Evolutionary conservation across 2,113 vertebrate genomes (phyloP).

Genomic region (Siphamia tubifer): DNA sequence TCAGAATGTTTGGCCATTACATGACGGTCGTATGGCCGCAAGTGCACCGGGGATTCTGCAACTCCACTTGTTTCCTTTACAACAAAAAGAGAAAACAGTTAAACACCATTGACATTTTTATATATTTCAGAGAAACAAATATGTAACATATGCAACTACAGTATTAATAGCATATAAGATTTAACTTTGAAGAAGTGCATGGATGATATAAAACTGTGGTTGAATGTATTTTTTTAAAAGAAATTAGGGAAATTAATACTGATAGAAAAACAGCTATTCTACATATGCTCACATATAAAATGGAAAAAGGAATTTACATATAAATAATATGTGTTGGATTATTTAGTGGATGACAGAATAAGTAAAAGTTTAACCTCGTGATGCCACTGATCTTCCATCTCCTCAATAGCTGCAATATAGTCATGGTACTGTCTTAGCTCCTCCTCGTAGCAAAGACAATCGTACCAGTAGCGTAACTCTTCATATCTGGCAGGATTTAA

Average conservation of each 20-base stretch:
- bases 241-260: not conserved
- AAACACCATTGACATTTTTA: not conserved
- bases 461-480: conserved; percentile 83
- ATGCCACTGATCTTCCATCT: conserved; percentile 54
- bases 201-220: no score
- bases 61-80: conserved; percentile 53
- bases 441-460: conserved; percentile 80
- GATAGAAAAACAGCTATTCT: no score
- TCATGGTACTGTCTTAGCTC: conserved; percentile 77
- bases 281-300: no score
- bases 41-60: conserved; percentile 67
- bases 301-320: no score
- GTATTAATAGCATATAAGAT: not conserved
- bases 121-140: not conserved
- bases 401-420: conserved; percentile 66
- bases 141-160: not conserved
- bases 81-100: not conserved
- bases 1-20: conserved; percentile 95
- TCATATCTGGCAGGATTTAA: conserved; percentile 70
- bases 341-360: no score
- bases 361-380: conserved; percentile 44
- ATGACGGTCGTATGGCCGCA: conserved; percentile 89
- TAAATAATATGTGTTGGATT: no score
- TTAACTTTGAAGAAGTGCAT: not conserved
- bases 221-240: no score